phyloP scores from a whole-genome alignment of 2,113 vertebrate genomes.

The Seriola rivoliana region DNA sequence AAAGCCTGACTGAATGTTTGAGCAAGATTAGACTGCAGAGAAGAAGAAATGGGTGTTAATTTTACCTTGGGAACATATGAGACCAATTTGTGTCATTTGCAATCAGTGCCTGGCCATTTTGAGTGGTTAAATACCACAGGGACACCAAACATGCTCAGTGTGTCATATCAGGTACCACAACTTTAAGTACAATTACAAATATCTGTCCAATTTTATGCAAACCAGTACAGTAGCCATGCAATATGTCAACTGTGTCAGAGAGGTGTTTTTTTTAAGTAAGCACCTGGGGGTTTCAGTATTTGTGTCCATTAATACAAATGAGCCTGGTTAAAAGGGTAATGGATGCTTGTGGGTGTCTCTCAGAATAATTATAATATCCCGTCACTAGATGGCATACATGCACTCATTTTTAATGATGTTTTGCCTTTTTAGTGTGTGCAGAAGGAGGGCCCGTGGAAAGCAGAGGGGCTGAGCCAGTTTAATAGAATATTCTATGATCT shows the following conservation, averaged over 20 bases:
- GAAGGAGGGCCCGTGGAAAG: neutral
- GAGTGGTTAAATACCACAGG: neutral
- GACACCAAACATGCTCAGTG: neutral
- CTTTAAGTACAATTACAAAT: too few species aligned
- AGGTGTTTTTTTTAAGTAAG: neutral
- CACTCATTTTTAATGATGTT: neutral
- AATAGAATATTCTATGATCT: neutral
- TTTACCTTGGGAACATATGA: neutral
- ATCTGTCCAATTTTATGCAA: too few species aligned
- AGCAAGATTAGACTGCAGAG: neutral
- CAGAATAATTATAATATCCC: neutral
- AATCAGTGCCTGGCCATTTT: neutral
- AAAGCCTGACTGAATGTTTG: neutral
- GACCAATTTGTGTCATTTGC: neutral
- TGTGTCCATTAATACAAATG: neutral
- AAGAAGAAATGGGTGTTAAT: neutral
- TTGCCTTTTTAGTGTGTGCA: neutral
- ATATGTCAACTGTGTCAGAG: too few species aligned
- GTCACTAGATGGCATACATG: slow-evolving; percentile 63
- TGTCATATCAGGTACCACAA: too few species aligned
- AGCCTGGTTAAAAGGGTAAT: too few species aligned
- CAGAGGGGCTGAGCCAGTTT: neutral
- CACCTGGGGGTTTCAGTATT: too few species aligned
- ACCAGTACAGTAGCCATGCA: too few species aligned
- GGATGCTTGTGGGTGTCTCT: neutral